Percentiles rank a stretch among this genome's conserved stretches.
Conservation (phyloP, 2,113 vertebrate genomes). For the Alces alces region DNA sequence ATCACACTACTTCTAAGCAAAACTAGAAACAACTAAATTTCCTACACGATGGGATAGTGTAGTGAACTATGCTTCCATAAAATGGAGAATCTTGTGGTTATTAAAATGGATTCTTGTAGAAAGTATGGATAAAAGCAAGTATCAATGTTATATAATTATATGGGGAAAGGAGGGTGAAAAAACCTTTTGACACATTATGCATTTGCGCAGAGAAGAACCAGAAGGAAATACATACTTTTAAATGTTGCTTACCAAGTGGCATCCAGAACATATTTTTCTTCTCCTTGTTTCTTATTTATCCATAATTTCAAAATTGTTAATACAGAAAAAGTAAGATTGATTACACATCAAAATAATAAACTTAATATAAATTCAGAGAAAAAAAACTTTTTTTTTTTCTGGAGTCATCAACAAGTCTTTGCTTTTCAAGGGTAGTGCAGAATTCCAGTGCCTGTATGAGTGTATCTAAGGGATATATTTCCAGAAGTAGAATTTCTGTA, state of each 20-base stretch:
- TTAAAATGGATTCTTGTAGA: not conserved
- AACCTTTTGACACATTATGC: not conserved
- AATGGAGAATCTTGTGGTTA: not conserved
- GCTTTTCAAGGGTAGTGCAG: not conserved
- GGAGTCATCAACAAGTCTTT: not conserved
- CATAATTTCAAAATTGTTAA: not conserved
- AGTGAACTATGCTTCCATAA: not conserved
- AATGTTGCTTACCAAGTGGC: not conserved
- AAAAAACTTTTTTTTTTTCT: not conserved
- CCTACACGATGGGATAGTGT: not conserved
- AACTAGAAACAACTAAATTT: not conserved
- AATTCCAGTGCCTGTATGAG: not conserved
- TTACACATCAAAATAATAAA: not conserved
- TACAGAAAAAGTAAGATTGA: not conserved
- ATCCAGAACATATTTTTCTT: not conserved
- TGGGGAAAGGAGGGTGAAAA: not conserved
- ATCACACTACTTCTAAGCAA: not conserved
- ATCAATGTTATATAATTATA: not conserved
- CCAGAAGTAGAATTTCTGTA: not conserved
- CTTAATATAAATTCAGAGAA: not conserved
- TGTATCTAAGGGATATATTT: not conserved
- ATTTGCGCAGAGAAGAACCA: not conserved
- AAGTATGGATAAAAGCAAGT: slow-evolving; percentile 7
- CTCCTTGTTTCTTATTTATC: not conserved
- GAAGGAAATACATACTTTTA: not conserved